Evolutionary conservation across 2,113 vertebrate species (phyloP).

Genomic region (Colistium nudipinnis): DNA sequence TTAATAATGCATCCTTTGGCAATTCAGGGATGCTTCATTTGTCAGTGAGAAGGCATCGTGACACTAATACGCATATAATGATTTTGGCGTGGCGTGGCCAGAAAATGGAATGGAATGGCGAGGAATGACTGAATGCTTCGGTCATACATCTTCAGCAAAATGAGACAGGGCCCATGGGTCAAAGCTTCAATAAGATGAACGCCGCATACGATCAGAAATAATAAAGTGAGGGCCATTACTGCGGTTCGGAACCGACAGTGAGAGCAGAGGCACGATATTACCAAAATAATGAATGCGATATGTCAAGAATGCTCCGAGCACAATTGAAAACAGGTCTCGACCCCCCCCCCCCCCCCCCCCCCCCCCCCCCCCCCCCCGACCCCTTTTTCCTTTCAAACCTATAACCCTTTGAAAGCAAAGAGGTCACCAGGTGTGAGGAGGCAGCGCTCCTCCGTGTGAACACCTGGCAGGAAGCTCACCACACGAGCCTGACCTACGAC

Average conservation of each 20-base stretch:
- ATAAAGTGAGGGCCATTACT: constrained; percentile 43
- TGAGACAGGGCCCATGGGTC: constrained; percentile 43
- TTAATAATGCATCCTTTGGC: constrained; percentile 37
- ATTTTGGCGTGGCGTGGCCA: constrained; percentile 28
- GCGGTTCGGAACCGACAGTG: constrained; percentile 3
- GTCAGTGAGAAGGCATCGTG: constrained; percentile 36
- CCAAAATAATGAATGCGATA: constrained; percentile 26
- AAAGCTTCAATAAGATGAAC: constrained; percentile 42
- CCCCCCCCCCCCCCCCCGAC: not conserved
- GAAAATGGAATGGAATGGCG: constrained; percentile 44
- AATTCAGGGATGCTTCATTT: constrained; percentile 45
- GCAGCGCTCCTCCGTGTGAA: not conserved
- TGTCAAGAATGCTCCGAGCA: constrained; percentile 18
- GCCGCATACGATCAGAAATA: constrained; percentile 43
- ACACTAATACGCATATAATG: constrained; percentile 59
- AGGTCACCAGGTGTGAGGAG: constrained; percentile 58
- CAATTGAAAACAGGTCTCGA: not conserved
- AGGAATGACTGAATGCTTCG: constrained; percentile 33
- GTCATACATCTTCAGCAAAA: constrained; percentile 35
- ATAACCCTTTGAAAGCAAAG: constrained; percentile 19
- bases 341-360: not conserved
- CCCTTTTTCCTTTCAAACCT: constrained; percentile 14
- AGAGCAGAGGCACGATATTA: constrained; percentile 8
- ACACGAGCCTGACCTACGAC: constrained; percentile 9
- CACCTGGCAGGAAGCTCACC: constrained; percentile 48